Evolutionary conservation across 2,797 vertebrate species (phyloP), one percentile per base, ranked within the genome.

Genomic region (Semaprochilodus insignis): DNA sequence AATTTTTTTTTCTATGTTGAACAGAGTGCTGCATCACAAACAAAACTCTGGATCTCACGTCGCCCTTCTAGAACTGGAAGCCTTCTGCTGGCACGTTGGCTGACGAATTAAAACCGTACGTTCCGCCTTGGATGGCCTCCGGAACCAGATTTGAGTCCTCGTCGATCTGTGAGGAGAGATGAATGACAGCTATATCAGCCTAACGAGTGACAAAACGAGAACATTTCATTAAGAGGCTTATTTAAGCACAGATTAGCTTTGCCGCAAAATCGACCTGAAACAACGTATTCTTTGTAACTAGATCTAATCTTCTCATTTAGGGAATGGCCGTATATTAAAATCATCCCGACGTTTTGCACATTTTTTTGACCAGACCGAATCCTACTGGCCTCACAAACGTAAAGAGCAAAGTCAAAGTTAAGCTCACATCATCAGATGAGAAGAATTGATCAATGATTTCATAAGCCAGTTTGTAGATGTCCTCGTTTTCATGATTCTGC

Each of bases 401-500:
- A 44, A 44, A 44, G 6, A 44, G 6, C n/a, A 65, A 51, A 25
- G 19, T 4, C 4, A 48, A 74, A n/a, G 6, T 7, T 73, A 6
- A 25, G 93, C 95, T 94, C 93, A 97, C 96, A 93, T 97, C 98
- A 91, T 99, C 98, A 93, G 98, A 99, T 88, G 98, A 99, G 95
- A 99, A 99, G 96, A 98, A 99, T 91, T 99, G 98, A 93, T 99
- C 98, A 87, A 99, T 99, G 92, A 99, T 99, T 96, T 99, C 98
- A 88, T 99, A 99, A 74, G 98, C 98, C 96, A 99, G 94, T 95
- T 99, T 99, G 96, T 99, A 99, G 96, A 99, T 99, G 94, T 99
- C 98, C 95, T 99, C 98, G 89, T 99, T 99, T 96, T 99, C 98
- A 85, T 99, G 98, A 90, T 99, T 99, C 92, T 99, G 98, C 89